Evolutionary conservation across 2,797 vertebrate species (phyloP).

Genomic region (Darevskia mixta): DNA sequence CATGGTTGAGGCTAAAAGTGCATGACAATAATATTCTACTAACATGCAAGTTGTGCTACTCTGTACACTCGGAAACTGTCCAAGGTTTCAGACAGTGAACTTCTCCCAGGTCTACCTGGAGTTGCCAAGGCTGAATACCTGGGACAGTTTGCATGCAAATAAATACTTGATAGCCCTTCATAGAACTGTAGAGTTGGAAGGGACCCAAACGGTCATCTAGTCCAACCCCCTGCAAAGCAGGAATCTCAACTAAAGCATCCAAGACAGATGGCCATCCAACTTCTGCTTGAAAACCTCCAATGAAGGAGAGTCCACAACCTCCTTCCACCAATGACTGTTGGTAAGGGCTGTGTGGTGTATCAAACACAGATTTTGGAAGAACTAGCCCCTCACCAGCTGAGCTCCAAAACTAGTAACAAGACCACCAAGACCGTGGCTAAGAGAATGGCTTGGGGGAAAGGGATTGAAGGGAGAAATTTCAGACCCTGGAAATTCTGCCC

Average conservation of each 20-base stretch:
- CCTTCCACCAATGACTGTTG: not conserved
- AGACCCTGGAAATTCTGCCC: not conserved
- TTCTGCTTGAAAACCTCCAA: too few species aligned
- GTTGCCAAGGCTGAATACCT: not conserved
- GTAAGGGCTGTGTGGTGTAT: not conserved
- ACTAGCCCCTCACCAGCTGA: too few species aligned
- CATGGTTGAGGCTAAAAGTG: too few species aligned
- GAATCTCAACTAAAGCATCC: too few species aligned
- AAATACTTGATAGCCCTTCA: not conserved
- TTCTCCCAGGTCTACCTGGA: not conserved
- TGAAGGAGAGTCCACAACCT: too few species aligned
- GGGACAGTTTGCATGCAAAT: not conserved
- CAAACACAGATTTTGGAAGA: not conserved
- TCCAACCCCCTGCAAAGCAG: too few species aligned
- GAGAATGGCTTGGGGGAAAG: not conserved
- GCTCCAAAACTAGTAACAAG: not conserved
- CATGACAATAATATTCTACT: too few species aligned
- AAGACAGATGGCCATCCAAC: too few species aligned
- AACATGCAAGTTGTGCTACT: too few species aligned
- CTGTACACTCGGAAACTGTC: not conserved
- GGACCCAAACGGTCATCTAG: too few species aligned
- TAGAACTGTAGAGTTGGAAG: too few species aligned
- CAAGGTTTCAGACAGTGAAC: not conserved
- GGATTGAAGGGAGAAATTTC: not conserved
- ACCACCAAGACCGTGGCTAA: not conserved